A percentile compares a stretch with the other conserved stretches of the same genome.
phyloP scores from a whole-genome alignment of 2,113 vertebrate species.

The Bungarus multicinctus region DNA sequence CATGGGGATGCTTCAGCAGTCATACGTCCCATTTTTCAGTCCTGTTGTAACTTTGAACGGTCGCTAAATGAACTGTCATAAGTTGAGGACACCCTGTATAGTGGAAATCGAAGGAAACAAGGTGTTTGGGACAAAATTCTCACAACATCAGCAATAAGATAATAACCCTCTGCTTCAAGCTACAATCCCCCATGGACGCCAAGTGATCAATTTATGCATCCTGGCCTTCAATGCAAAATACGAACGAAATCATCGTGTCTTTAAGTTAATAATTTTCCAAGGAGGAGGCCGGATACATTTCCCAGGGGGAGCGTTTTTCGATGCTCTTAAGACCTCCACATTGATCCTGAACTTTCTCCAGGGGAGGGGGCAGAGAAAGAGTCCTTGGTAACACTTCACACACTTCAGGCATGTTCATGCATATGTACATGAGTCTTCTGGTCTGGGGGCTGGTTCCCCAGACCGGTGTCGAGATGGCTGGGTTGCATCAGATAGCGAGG shows the following conservation, averaged over 20 bases:
- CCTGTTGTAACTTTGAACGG: no score
- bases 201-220: not conserved
- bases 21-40: no score
- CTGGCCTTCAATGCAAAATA: not conserved
- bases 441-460: not conserved
- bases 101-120: not conserved
- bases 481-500: not conserved
- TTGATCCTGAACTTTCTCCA: not conserved
- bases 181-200: not conserved
- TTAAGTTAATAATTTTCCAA: not conserved
- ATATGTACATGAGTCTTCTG: not conserved
- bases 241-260: not conserved
- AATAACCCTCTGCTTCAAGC: not conserved
- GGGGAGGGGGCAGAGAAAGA: not conserved
- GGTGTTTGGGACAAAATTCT: not conserved
- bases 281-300: not conserved
- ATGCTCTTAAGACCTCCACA: not conserved
- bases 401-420: not conserved
- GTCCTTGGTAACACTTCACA: not conserved
- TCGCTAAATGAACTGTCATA: no score
- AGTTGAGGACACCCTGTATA: no score
- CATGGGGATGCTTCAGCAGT: no score
- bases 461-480: not conserved
- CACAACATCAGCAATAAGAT: not conserved
- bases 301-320: not conserved